phyloP scores from a whole-genome alignment of 2,113 vertebrate genomes.

The Nesospiza acunhae region DNA sequence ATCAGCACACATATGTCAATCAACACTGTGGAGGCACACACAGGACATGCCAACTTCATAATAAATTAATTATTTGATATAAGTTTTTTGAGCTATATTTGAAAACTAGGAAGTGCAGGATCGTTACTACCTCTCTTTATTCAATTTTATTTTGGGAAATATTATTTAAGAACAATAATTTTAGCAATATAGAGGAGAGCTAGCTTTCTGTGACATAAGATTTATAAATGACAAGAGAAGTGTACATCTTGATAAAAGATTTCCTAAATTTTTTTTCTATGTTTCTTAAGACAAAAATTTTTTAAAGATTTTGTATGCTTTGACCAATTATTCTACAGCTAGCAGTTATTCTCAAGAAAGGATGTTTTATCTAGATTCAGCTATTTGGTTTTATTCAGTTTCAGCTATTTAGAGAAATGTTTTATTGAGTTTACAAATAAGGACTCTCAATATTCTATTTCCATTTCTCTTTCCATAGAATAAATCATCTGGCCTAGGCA shows the following conservation, averaged over 20 bases:
- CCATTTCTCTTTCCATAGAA: constrained; percentile 70
- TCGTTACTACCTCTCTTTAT: background rate
- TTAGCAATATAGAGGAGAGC: background rate
- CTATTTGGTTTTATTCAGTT: constrained; percentile 57
- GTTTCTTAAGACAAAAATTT: background rate
- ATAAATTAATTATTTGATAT: background rate
- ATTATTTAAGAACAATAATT: background rate
- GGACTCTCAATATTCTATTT: constrained; percentile 68
- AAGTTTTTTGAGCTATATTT: background rate
- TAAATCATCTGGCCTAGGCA: constrained; percentile 76
- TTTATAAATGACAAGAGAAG: background rate
- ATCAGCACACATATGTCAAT: background rate
- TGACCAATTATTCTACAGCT: background rate
- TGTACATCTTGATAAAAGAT: background rate
- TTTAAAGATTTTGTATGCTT: background rate
- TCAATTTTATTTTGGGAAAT: background rate
- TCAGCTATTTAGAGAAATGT: constrained; percentile 62
- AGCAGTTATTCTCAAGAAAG: constrained; percentile 32
- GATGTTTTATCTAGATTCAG: constrained; percentile 36
- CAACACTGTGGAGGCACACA: background rate
- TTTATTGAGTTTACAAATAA: constrained; percentile 76
- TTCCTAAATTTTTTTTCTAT: background rate
- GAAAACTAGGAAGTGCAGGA: constrained; percentile 18
- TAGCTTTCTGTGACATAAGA: background rate
- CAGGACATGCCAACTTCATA: background rate